phyloP scores from a whole-genome alignment of 2,888 invertebrate species.

The Odontothrips loti region DNA sequence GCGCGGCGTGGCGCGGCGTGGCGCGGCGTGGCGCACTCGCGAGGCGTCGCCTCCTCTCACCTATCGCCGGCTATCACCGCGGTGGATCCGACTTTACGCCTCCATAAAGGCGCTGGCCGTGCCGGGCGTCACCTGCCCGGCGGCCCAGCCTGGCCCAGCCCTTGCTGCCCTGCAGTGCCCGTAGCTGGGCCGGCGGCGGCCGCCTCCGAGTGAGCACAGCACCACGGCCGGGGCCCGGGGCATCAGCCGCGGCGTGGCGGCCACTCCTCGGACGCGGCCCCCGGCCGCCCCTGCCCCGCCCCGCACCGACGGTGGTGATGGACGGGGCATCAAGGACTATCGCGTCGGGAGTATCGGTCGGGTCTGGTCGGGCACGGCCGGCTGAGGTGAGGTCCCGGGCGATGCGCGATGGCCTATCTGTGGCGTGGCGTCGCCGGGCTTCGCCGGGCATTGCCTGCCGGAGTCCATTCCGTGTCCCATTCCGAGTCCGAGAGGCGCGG shows the following conservation, averaged over 20 bases:
- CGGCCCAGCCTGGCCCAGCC: neutral
- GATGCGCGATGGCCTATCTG: neutral
- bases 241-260: neutral
- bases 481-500: no score
- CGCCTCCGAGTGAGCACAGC: no score
- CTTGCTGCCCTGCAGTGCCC: neutral
- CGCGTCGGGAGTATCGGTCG: neutral
- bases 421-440: no score
- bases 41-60: neutral
- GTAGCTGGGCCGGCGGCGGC: no score
- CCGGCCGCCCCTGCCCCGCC: neutral
- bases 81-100: constrained; percentile 19
- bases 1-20: no score
- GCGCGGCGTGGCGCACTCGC: no score
- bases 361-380: neutral
- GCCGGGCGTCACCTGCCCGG: neutral
- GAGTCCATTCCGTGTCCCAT: no score
- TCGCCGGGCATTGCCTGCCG: no score
- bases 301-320: neutral
- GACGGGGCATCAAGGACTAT: constrained; percentile 13
- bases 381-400: neutral
- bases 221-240: no score
- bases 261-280: neutral
- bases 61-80: constrained; percentile 7
- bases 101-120: neutral